Conservation (phyloP, 2,797 vertebrate genomes). For the Alcedo atthis region DNA sequence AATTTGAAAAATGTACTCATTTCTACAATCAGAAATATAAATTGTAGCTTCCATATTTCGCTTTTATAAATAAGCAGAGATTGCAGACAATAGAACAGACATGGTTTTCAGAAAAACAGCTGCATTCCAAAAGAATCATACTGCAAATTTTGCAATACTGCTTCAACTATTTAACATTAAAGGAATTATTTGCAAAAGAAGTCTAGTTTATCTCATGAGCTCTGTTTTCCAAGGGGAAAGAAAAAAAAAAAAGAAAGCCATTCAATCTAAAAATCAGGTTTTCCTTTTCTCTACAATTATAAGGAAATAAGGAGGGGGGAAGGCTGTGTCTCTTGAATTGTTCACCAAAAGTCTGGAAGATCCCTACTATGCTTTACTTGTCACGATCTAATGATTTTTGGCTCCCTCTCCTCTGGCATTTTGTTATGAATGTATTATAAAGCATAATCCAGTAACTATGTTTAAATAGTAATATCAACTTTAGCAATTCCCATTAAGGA, state of each 20-base stretch:
- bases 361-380: not conserved
- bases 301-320: not conserved
- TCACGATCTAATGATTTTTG: not conserved
- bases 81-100: not conserved
- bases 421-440: not conserved
- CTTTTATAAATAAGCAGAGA: not conserved
- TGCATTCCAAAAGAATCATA: not conserved
- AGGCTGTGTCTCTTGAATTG: not conserved
- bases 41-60: not conserved
- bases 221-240: not conserved
- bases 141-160: not conserved
- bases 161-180: not conserved
- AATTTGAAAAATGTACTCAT: not conserved
- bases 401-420: not conserved
- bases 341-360: not conserved
- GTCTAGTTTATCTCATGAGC: not conserved
- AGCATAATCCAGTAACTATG: not conserved
- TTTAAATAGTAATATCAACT: not conserved
- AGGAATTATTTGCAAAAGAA: not conserved
- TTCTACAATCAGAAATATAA: not conserved
- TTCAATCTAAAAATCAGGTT: not conserved
- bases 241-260: not conserved
- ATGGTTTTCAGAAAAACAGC: not conserved
- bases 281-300: not conserved
- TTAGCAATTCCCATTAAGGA: not conserved